phyloP scores from a whole-genome alignment of 2,113 vertebrate genomes.

The Peromyscus leucopus region DNA sequence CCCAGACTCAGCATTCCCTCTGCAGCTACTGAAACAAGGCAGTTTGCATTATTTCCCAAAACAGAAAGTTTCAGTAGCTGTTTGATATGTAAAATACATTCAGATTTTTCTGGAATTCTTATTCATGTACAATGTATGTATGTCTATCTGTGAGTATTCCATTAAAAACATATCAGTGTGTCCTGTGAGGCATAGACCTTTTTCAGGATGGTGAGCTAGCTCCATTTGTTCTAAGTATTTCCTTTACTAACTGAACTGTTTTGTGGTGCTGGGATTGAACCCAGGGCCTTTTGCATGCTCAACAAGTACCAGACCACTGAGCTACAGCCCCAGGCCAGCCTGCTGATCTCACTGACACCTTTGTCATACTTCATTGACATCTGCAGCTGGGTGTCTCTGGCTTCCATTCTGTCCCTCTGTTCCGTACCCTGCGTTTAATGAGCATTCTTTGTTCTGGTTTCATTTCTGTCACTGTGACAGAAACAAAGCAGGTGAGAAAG shows the following conservation, averaged over 20 bases:
- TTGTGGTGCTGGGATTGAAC: neutral
- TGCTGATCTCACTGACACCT: neutral
- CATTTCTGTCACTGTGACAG: neutral
- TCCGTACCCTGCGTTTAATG: neutral
- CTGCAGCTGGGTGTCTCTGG: neutral
- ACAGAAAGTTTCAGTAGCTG: no score
- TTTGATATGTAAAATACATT: neutral
- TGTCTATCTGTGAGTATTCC: constrained; percentile 22
- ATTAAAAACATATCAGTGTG: neutral
- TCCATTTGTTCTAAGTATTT: neutral
- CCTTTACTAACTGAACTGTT: neutral
- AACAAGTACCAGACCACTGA: neutral
- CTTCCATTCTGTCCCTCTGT: neutral
- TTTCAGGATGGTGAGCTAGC: neutral
- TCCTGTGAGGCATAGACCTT: neutral
- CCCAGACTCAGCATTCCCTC: neutral
- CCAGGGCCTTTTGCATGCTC: no score
- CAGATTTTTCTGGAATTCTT: neutral
- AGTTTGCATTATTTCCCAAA: no score
- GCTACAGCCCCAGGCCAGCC: neutral
- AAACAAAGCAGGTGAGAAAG: neutral
- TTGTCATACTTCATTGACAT: neutral
- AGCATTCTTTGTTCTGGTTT: neutral
- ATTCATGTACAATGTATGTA: neutral
- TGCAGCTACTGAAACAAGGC: neutral